Base-by-base conservation (phyloP, 2,888 invertebrate genomes). In the Pristionchus exspectatus region DNA sequence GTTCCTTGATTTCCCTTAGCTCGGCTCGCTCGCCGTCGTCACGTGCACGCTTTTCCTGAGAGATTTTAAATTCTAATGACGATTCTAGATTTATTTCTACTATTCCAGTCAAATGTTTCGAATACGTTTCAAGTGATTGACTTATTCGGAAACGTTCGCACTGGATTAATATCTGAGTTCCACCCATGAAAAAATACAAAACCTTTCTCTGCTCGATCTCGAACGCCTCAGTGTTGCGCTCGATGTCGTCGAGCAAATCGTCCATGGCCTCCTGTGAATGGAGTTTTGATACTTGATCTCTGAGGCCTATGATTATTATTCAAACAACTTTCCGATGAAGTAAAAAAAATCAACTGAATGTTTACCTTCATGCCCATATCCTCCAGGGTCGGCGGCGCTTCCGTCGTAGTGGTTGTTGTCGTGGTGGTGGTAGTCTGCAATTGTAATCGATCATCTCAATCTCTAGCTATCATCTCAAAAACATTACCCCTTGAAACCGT, bases 281-380 rank as follows among this genome's bases (percentile, higher is more conserved):
- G 5, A 63, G 14, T 24, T 81, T 50, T 81, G 38, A 44, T 50
- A 14, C 9, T 77, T 77, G 44, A 16, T 77, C n/a, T 77, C 21
- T 44, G 30, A n/a, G 24, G n/a, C 7, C 2, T 27, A 24, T 27
- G 24, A n/a, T 69, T 9, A 44, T 33, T 30, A 44, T 72, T 30
- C 72, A 14, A 18, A 21, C 33, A 10, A 72, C 24, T 30, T 30
- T 27, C 66, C 24, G 2, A n/a, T 24, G n/a, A 24, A 59, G 1
- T 1, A 27, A 69, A 30, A 4, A 14, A 24, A 30, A 12, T n/a
- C 69, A 27, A 69, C 2, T 9, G 12, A 50, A 50, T 50, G 44
- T 12, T 3, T 7, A 87, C 87, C 74, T 88, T 88, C 74, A 88
- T 88, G 38, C 87, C 87, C 87, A 88, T 88, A 33, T 88, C 87